phyloP scores from a whole-genome alignment of 2,888 invertebrate species.

The Lasioglossum calceatum region DNA sequence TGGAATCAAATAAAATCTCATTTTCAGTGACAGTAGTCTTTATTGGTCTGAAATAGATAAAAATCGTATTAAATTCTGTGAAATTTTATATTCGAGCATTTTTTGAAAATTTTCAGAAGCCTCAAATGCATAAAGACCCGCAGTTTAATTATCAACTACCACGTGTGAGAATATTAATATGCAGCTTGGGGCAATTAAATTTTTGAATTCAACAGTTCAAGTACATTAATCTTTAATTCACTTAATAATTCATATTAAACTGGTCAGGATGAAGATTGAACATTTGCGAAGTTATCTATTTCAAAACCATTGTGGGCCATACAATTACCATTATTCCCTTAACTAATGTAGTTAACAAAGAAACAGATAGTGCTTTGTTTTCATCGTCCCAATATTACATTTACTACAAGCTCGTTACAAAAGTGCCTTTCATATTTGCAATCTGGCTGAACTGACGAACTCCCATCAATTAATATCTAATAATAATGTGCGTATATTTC shows the following conservation, averaged over 20 bases:
- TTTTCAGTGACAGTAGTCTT: too few species aligned
- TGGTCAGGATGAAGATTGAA: neutral
- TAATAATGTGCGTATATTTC: neutral
- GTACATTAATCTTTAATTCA: neutral
- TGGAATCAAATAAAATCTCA: too few species aligned
- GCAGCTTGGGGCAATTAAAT: neutral
- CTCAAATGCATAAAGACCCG: too few species aligned
- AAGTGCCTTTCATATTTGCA: neutral
- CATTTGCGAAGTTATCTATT: neutral
- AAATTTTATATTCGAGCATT: too few species aligned
- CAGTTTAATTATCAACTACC: neutral
- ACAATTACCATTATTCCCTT: neutral
- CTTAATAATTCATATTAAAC: too few species aligned
- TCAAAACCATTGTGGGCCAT: neutral
- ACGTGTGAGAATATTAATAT: neutral
- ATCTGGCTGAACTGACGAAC: neutral
- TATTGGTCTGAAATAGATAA: too few species aligned
- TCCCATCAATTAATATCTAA: neutral
- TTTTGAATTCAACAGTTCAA: neutral
- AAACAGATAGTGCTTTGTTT: neutral
- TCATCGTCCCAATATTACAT: neutral
- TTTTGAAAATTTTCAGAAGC: too few species aligned
- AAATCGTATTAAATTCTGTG: too few species aligned
- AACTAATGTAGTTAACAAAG: neutral
- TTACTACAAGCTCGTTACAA: neutral